phyloP scores from a whole-genome alignment of 1,140 invertebrate species.

The Pectinophora gossypiella region DNA sequence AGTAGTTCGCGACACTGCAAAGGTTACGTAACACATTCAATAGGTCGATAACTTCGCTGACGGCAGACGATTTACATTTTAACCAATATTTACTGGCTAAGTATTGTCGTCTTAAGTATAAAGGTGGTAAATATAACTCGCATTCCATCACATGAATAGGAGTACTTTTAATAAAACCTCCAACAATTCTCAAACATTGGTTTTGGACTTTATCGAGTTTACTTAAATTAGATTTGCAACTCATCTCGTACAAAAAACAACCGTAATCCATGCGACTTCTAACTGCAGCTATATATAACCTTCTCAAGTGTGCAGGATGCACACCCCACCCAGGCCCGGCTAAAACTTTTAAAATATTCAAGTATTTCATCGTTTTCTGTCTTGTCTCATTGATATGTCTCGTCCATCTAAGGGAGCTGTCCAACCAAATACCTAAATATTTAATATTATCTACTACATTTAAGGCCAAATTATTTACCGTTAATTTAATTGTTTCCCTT shows the following conservation, averaged over 20 bases:
- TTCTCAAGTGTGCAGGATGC: neutral
- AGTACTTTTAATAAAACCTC: conserved; percentile 1
- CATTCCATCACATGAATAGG: conserved; percentile 3
- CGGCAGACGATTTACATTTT: neutral
- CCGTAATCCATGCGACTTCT: neutral
- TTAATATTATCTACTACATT: conserved; percentile 10
- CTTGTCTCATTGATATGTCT: neutral
- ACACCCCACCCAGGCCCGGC: neutral
- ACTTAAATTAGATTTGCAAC: neutral
- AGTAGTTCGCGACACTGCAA: neutral
- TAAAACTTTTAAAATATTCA: conserved; percentile 8
- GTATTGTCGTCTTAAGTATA: neutral
- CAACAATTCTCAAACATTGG: neutral
- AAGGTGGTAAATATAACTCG: neutral
- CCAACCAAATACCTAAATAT: conserved; percentile 12
- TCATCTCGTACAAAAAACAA: neutral
- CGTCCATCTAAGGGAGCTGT: neutral
- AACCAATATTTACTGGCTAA: conserved; percentile 3
- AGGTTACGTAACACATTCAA: neutral
- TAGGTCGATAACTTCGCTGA: neutral
- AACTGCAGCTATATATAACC: neutral
- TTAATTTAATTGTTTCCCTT: conserved; percentile 2
- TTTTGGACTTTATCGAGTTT: conserved; percentile 2
- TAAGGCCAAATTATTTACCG: conserved; percentile 7
- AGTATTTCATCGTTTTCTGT: neutral